Evolutionary conservation across 2,888 invertebrate genomes (phyloP).

Genomic region (Drosophila pegasa): DNA sequence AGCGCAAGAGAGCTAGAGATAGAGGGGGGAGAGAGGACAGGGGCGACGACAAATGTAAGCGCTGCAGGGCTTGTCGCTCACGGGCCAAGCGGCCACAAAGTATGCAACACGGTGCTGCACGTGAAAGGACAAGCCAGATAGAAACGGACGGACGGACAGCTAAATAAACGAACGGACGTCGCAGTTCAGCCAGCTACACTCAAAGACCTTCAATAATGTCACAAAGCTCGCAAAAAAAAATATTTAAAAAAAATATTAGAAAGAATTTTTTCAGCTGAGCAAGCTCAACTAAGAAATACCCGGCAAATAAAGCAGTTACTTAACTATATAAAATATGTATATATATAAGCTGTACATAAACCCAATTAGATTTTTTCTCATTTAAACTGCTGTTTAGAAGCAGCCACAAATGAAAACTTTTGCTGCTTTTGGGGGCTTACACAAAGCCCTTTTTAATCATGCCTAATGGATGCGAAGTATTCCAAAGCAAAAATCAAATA

Average conservation of each 20-base stretch:
- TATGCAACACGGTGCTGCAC: conserved; percentile 27
- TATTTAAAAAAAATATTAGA: not conserved
- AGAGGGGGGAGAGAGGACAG: not conserved
- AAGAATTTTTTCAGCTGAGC: not conserved
- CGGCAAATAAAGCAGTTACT: not conserved
- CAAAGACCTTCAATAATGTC: conserved; percentile 23
- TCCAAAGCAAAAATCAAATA: conserved; percentile 1
- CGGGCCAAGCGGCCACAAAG: conserved; percentile 32
- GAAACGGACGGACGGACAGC: not conserved
- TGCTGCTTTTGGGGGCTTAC: not conserved
- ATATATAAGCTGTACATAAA: not conserved
- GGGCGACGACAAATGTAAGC: not conserved
- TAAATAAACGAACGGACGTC: not conserved
- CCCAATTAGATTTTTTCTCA: not conserved
- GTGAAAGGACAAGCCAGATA: not conserved
- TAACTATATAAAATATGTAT: not conserved
- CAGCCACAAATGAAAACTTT: not conserved
- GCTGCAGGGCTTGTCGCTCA: not conserved
- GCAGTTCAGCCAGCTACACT: not conserved
- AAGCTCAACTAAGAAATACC: not conserved
- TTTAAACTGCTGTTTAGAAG: not conserved
- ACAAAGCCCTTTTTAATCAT: not conserved
- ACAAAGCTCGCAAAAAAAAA: not conserved
- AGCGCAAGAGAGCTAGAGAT: not conserved
- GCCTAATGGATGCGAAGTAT: not conserved